phyloP scores from a whole-genome alignment of 2,888 invertebrate species.

The Dastarcus helophoroides region DNA sequence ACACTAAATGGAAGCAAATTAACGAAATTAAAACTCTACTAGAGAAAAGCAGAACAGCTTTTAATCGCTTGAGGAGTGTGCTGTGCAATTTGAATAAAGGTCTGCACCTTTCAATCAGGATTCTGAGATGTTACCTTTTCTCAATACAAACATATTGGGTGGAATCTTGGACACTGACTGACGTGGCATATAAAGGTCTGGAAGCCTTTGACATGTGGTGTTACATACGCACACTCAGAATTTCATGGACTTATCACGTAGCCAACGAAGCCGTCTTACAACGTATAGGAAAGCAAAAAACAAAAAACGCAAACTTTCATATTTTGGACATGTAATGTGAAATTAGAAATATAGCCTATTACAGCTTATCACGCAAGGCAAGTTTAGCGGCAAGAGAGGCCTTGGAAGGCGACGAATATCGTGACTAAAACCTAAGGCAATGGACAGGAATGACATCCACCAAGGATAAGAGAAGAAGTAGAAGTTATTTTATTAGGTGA shows the following conservation, averaged over 20 bases:
- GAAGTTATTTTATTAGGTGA: too few relatives aligned
- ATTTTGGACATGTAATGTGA: too few relatives aligned
- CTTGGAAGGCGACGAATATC: too few relatives aligned
- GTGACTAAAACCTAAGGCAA: too few relatives aligned
- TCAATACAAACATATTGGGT: not conserved
- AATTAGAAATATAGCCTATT: too few relatives aligned
- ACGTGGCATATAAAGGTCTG: constrained; percentile 41
- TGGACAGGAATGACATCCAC: too few relatives aligned
- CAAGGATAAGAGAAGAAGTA: too few relatives aligned
- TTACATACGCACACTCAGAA: constrained; percentile 7
- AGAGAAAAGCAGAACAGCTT: constrained; percentile 3
- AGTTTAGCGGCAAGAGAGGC: too few relatives aligned
- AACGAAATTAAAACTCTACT: constrained; percentile 3
- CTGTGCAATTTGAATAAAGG: constrained; percentile 1
- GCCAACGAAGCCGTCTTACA: constrained; percentile 1
- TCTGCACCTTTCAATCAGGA: not conserved
- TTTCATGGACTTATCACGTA: constrained; percentile 2
- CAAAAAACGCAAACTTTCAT: too few relatives aligned
- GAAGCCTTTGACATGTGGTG: constrained; percentile 16
- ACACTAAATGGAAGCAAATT: constrained; percentile 4
- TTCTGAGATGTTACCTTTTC: constrained; percentile 2
- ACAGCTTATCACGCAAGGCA: too few relatives aligned
- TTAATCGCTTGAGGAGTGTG: constrained; percentile 5
- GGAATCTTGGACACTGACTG: constrained; percentile 2
- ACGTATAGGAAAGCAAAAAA: too few relatives aligned